Base-by-base conservation (phyloP, 2,797 vertebrate genomes). In the Myioborus melanocephalus region DNA sequence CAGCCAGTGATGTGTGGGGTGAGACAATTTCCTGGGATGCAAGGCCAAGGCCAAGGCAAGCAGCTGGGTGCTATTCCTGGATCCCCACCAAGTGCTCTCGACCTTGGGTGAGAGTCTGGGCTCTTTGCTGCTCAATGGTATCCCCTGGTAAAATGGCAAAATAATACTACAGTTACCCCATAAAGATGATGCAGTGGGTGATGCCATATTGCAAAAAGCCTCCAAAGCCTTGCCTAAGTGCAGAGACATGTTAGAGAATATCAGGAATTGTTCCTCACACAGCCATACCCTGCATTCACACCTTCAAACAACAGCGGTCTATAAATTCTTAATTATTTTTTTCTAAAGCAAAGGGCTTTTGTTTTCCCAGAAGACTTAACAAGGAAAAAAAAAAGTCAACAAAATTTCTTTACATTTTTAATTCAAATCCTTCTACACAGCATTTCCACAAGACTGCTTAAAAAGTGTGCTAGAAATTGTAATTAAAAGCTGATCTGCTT, bases 401-500 rank as follows among this genome's bases (percentile, higher is more conserved):
- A 60, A 57, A 55, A 85, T 86, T 93, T 94, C 77, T 91, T 87
- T 88, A 56, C 22, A 79, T 94, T 95, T 91, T 49, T 65, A 88
- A 94, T 90, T 96, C 83, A 89, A 92, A 95, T 68, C 66, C 17
- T 95, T 70, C 89, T 82, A 72, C 72, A 68, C 47, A 94, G 91
- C 44, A 79, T 41, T 93, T 95, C 91, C 75, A 82, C 35, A 88
- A 80, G 77, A 69, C 76, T 64, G 92, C 65, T 86, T 94, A 89
- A 95, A 92, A 91, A 85, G 63, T 39, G 11, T 70, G 59, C 68
- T 87, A 49, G 89, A 93, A 94, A 95, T 73, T 39, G 64, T 85
- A 83, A 94, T 94, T 95, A 96, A 97, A 94, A 95, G 52, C 76
- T 53, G 79, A 91, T 90, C 79, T 75, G 95, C 87, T 81, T 64